Evolutionary conservation across 1,140 invertebrate species (phyloP), one percentile per base, ranked within the genome.

Genomic region (Metaphire vulgaris): DNA sequence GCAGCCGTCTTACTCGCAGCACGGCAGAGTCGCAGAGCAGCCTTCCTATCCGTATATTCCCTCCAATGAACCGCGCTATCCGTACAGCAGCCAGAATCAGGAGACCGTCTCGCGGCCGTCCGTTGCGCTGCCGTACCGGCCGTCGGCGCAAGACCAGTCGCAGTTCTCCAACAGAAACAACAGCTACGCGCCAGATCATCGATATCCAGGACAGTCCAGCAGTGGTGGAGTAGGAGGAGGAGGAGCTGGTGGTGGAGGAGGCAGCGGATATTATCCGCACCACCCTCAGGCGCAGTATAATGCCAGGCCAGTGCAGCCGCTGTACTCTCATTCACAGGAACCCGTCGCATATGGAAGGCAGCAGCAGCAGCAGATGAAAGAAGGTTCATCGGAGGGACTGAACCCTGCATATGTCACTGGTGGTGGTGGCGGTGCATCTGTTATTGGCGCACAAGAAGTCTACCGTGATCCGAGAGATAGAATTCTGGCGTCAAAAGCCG

Each of bases 391-490:
- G 41, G 41, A 12, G 41, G 6, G 6, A 21, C 21, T 56, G 41
- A 56, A 56, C 21, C 6, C 21, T 56, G 41, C 41, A 21, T 56
- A 56, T 56, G 41, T 56, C 6, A 6, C 41, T 56, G 41, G 41
- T 12, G 6, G 6, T 56, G 41, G 41, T 12, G 6, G 6, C 21
- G 41, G 41, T 12, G 67, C 67, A 28, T 2, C 67, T 6, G n/a
- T 31, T 26, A 84, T 87, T 72, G 87, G 87, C 21, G 80, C 85
- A 0, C 85, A 87, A 77, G 87, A 88, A 81, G 82, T 88, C 1
- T 88, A 88, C 78, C 81, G 86, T 21, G 87, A 88, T 76, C 87
- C 87, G 0, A 79, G 87, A 16, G 81, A 81, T 31, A 77, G 85
- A 41, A 85, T 87, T 34, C 81, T 84, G 72, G 85, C 87, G 80